A percentile compares a stretch with the other conserved stretches of the same genome.
These are phyloP conservation scores for Pyrgilauda ruficollis DNA, from an alignment of 2,113 vertebrate genomes.

Conservation along the genomic window DNA sequence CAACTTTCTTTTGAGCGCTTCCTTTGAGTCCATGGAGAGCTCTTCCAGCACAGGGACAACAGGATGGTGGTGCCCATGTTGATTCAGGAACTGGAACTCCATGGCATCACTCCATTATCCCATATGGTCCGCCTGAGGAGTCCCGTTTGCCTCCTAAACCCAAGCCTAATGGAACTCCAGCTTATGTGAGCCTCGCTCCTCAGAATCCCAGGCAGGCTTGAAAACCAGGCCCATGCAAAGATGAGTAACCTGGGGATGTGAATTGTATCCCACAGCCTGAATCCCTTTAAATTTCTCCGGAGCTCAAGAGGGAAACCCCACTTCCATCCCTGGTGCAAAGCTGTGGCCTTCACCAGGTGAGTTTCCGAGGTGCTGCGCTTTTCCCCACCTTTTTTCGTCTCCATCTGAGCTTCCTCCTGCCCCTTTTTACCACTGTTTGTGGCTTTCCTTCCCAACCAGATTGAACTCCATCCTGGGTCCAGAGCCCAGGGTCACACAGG, in stretches of 20 bases:
- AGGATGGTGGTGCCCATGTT: not conserved
- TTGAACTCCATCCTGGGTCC: not conserved
- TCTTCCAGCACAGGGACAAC: not conserved
- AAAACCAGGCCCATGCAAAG: not conserved
- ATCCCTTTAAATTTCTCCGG: not conserved
- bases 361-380: not conserved
- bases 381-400: not conserved
- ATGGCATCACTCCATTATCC: not conserved
- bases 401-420: not conserved
- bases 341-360: not conserved
- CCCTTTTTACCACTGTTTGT: not conserved
- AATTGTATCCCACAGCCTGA: not conserved
- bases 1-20: not conserved
- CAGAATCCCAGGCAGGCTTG: not conserved
- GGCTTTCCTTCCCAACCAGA: not conserved
- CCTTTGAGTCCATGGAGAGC: not conserved
- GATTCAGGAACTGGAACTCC: not conserved
- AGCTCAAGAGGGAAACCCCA: not conserved
- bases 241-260: not conserved
- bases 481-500: not conserved
- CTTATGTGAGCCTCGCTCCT: not conserved
- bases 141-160: not conserved
- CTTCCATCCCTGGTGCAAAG: not conserved
- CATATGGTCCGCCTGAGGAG: not conserved
- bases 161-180: not conserved